Evolutionary conservation across 2,888 invertebrate species (phyloP).

Genomic region (Stenoptilia bipunctidactyla): DNA sequence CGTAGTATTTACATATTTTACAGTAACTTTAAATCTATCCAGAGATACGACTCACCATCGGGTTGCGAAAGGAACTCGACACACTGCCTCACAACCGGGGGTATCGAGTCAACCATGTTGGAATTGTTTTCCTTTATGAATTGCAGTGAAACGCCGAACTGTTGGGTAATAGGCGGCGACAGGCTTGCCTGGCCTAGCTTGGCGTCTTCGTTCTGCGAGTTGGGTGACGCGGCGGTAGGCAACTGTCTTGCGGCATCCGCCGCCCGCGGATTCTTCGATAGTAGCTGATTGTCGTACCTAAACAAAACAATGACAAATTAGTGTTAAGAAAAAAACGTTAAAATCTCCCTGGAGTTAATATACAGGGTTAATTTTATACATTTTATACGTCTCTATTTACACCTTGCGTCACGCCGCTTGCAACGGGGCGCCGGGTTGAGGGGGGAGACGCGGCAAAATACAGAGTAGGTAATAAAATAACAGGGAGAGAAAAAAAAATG

Average conservation of each 20-base stretch:
- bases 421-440: too few species aligned
- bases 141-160: slow-evolving; percentile 94
- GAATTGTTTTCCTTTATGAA: slow-evolving; percentile 91
- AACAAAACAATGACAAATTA: too few species aligned
- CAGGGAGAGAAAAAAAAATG: too few species aligned
- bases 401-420: too few species aligned
- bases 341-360: too few species aligned
- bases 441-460: too few species aligned
- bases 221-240: slow-evolving; percentile 13
- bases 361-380: too few species aligned
- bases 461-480: too few species aligned
- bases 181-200: slow-evolving; percentile 19
- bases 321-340: too few species aligned
- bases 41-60: slow-evolving; percentile 88
- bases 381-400: too few species aligned
- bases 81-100: slow-evolving; percentile 92
- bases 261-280: slow-evolving; percentile 68
- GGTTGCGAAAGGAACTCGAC: slow-evolving; percentile 91
- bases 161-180: slow-evolving; percentile 78
- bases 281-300: slow-evolving; percentile 83
- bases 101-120: slow-evolving; percentile 82
- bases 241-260: slow-evolving; percentile 33
- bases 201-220: slow-evolving; percentile 14
- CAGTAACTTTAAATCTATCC: too few species aligned
- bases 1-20: too few species aligned